Evolutionary conservation across 2,888 invertebrate species (phyloP).

Genomic region (Notodonta dromedarius): DNA sequence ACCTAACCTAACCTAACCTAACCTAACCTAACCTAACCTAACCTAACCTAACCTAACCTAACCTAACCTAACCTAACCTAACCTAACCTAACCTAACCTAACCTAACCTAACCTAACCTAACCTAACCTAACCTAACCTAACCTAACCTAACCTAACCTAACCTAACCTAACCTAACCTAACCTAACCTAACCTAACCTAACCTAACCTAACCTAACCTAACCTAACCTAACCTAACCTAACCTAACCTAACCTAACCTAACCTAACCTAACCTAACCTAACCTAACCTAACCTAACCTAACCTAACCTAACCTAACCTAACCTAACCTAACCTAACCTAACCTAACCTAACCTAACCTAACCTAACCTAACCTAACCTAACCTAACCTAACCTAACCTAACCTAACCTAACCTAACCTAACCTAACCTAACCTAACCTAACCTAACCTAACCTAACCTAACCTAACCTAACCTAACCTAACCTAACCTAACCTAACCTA

Average conservation of each 20-base stretch:
- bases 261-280: slow-evolving; percentile 27
- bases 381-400: slow-evolving; percentile 14
- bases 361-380: slow-evolving; percentile 11
- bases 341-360: slow-evolving; percentile 11
- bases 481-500: slow-evolving; percentile 15
- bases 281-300: slow-evolving; percentile 20
- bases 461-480: slow-evolving; percentile 16
- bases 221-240: slow-evolving; percentile 16
- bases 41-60: too few relatives aligned
- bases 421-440: slow-evolving; percentile 17
- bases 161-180: slow-evolving; percentile 11
- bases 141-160: slow-evolving; percentile 12
- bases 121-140: slow-evolving; percentile 14
- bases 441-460: slow-evolving; percentile 18
- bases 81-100: slow-evolving; percentile 18
- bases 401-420: slow-evolving; percentile 11
- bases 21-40: too few relatives aligned
- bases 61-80: slow-evolving; percentile 10
- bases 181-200: slow-evolving; percentile 22
- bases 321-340: slow-evolving; percentile 14
- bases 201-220: slow-evolving; percentile 9
- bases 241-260: slow-evolving; percentile 34
- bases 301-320: slow-evolving; percentile 13
- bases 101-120: slow-evolving; percentile 20
- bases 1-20: too few relatives aligned